These are phyloP conservation scores for Anthopleura sola DNA, from an alignment of 64 coral and sea anemone genomes.

Conservation along the genomic window DNA sequence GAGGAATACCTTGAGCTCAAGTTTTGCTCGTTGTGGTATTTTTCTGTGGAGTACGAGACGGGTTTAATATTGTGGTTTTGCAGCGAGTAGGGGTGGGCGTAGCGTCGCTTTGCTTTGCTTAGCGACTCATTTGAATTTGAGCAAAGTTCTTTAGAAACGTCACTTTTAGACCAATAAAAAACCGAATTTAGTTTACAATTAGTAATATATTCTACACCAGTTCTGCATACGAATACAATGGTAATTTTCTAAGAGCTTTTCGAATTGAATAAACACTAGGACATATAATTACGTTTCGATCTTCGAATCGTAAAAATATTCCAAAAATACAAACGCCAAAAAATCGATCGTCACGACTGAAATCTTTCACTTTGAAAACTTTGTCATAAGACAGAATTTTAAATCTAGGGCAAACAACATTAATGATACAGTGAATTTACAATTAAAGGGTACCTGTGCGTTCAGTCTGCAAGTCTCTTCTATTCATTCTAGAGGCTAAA, in stretches of 20 bases:
- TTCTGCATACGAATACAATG: slow-evolving; percentile 21
- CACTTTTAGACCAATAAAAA: slow-evolving; percentile 17
- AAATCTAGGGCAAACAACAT: neutral
- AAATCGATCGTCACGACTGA: neutral
- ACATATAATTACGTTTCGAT: neutral
- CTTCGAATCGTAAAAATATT: neutral
- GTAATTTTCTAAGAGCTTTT: neutral
- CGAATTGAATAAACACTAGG: neutral
- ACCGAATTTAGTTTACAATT: slow-evolving; percentile 6
- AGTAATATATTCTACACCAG: slow-evolving; percentile 3
- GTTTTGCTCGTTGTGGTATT: slow-evolving; percentile 15
- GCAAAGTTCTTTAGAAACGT: slow-evolving; percentile 18
- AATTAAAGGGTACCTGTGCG: slow-evolving; percentile 36
- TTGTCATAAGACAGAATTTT: slow-evolving; percentile 1
- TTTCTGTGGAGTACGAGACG: slow-evolving; percentile 12
- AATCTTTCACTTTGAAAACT: slow-evolving; percentile 20
- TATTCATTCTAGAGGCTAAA: slow-evolving; percentile 61
- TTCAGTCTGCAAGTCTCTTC: slow-evolving; percentile 57
- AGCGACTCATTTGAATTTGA: slow-evolving; percentile 39
- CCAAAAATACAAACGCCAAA: neutral
- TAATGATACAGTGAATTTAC: neutral
- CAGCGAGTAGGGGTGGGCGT: slow-evolving; percentile 3
- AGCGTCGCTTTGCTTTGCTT: slow-evolving; percentile 14
- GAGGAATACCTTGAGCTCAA: neutral
- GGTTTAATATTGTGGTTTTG: slow-evolving; percentile 18